Conservation (phyloP, 2,113 vertebrate genomes). For the Nerophis lumbriciformis region DNA sequence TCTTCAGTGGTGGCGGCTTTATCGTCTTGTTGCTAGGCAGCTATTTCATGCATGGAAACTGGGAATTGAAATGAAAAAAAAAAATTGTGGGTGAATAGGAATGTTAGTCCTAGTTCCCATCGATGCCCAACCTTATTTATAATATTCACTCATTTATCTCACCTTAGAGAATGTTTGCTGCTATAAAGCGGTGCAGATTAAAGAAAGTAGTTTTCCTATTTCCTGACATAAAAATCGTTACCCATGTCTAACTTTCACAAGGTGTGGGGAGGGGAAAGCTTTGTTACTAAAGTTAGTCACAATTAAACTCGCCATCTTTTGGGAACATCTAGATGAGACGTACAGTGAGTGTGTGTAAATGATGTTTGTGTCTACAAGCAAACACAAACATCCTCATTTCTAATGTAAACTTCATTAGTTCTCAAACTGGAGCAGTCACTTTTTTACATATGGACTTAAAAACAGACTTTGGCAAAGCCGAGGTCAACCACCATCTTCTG, state of each 20-base stretch:
- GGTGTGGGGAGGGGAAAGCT: conserved; percentile 11
- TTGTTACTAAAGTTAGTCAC: conserved; percentile 37
- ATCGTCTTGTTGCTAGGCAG: no score
- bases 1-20: no score
- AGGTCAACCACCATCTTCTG: background rate
- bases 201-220: background rate
- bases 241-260: conserved; percentile 15
- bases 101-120: no score
- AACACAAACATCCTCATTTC: conserved; percentile 59
- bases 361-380: conserved; percentile 41
- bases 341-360: conserved; percentile 36
- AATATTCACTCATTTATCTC: no score
- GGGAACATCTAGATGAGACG: conserved; percentile 44
- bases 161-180: no score
- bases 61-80: no score
- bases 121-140: no score
- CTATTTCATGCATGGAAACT: no score
- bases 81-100: no score
- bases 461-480: background rate
- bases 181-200: conserved; percentile 21
- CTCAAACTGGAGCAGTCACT: conserved; percentile 13
- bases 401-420: conserved; percentile 28
- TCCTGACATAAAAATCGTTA: background rate
- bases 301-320: conserved; percentile 63
- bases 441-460: background rate